Conservation (phyloP, 2,888 invertebrate species). For the Drosophila parthenogenetica region DNA sequence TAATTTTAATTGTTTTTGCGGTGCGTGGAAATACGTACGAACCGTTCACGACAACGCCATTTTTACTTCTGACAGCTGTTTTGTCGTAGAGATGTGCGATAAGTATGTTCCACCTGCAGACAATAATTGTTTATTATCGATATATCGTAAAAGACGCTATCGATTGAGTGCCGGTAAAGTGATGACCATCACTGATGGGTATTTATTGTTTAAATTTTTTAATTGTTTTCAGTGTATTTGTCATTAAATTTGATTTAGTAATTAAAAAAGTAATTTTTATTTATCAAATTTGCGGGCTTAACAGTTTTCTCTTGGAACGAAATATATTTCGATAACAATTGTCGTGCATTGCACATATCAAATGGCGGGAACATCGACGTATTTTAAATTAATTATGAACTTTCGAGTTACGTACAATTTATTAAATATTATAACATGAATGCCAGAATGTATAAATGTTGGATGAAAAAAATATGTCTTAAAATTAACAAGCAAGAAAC, state of each 20-base stretch:
- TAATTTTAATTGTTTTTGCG: conserved; percentile 45
- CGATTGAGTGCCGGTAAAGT: not conserved
- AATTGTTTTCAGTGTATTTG: no score
- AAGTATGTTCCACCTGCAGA: not conserved
- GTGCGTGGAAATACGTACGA: conserved; percentile 36
- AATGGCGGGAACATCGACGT: not conserved
- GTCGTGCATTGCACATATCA: not conserved
- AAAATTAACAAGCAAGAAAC: conserved; percentile 20
- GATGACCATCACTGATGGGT: no score
- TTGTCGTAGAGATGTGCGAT: conserved; percentile 36
- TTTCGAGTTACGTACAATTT: conserved; percentile 13
- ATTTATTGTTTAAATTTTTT: no score
- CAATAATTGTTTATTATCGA: not conserved
- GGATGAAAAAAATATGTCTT: conserved; percentile 4
- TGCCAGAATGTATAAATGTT: conserved; percentile 20
- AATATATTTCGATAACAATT: not conserved
- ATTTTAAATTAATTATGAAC: not conserved
- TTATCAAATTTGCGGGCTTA: no score
- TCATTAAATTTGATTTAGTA: no score
- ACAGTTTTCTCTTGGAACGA: not conserved
- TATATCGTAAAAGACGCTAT: conserved; percentile 16
- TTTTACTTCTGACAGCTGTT: conserved; percentile 72
- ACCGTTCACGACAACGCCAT: conserved; percentile 72
- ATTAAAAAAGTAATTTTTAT: no score
- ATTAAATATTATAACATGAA: conserved; percentile 7